Evolutionary conservation across 2,888 invertebrate genomes (phyloP).

Genomic region (Cryptophagus acutangulus): DNA sequence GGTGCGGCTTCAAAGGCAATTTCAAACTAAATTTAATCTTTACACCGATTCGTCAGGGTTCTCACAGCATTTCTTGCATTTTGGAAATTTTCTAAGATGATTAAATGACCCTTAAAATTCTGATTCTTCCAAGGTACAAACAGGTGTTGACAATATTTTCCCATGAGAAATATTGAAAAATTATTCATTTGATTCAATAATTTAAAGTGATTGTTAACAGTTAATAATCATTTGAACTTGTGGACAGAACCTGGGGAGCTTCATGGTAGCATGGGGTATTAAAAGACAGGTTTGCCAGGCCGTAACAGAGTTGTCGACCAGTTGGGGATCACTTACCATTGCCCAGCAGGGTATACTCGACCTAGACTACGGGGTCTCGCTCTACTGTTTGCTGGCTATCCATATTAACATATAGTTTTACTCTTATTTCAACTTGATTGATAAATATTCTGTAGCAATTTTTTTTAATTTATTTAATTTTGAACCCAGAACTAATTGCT

Average conservation of each 20-base stretch:
- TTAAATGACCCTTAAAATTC: slow-evolving; percentile 1
- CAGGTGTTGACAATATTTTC: slow-evolving; percentile 2
- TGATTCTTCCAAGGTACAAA: not conserved
- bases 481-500: too few relatives aligned
- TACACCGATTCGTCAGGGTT: slow-evolving; percentile 2
- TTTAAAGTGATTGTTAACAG: slow-evolving; percentile 23
- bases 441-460: too few relatives aligned
- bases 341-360: slow-evolving; percentile 26
- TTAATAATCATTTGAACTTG: slow-evolving; percentile 24
- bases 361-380: slow-evolving; percentile 14
- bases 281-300: slow-evolving; percentile 19
- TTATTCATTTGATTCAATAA: slow-evolving; percentile 8
- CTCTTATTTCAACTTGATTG: too few relatives aligned
- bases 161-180: not conserved
- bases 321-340: slow-evolving; percentile 34
- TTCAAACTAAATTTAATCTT: slow-evolving; percentile 8
- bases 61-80: too few relatives aligned
- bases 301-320: slow-evolving; percentile 35
- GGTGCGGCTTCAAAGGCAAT: slow-evolving; percentile 1
- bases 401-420: too few relatives aligned
- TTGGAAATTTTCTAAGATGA: slow-evolving; percentile 1
- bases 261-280: slow-evolving; percentile 21
- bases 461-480: too few relatives aligned
- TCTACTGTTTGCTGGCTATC: slow-evolving; percentile 2
- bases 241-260: slow-evolving; percentile 18